phyloP scores from a whole-genome alignment of 2,888 invertebrate species.

The Lepidochitona cinerea region DNA sequence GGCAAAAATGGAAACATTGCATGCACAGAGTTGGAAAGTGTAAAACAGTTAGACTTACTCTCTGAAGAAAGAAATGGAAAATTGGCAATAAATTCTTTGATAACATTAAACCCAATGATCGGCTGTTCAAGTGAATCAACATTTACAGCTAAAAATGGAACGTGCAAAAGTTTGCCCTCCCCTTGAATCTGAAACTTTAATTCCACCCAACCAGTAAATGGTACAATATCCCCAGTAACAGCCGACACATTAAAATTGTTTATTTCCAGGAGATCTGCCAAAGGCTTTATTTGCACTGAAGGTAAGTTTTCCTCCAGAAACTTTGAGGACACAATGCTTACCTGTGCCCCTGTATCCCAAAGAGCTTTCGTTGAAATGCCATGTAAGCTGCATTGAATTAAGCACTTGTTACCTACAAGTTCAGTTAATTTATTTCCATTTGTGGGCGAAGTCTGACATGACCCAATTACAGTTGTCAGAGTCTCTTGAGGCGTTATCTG shows the following conservation, averaged over 20 bases:
- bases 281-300: neutral
- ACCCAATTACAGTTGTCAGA: too few species aligned
- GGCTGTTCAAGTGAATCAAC: neutral
- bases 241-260: neutral
- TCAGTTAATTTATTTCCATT: neutral
- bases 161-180: neutral
- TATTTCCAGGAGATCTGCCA: neutral
- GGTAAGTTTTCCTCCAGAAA: neutral
- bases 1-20: too few species aligned
- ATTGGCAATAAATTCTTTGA: too few species aligned
- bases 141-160: neutral
- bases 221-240: neutral
- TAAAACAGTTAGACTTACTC: too few species aligned
- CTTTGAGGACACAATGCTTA: neutral
- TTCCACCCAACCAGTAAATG: neutral
- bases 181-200: neutral
- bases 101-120: neutral
- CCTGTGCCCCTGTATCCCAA: neutral
- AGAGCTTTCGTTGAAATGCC: neutral
- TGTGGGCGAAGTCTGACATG: neutral
- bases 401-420: neutral
- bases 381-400: neutral
- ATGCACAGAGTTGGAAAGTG: too few species aligned
- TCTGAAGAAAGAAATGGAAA: too few species aligned
- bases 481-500: too few species aligned